Base-by-base conservation (phyloP, 2,113 vertebrate species). In the Vicugna pacos region DNA sequence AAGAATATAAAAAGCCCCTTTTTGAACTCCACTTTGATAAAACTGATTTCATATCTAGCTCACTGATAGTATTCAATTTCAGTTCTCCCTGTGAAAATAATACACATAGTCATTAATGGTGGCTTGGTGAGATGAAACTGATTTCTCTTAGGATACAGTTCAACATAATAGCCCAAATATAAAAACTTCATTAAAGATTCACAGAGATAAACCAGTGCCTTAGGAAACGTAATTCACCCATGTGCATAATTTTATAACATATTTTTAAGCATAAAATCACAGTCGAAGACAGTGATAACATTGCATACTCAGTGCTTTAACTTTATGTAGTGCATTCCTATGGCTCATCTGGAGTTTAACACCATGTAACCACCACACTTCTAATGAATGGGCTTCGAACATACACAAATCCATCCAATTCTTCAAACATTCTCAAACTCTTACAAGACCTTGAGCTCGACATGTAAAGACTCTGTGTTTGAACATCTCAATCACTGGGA, bases 251-350 rank as follows among this genome's bases (percentile, higher is more conserved):
- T 97, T 62, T 82, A 91, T 76, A 94, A 97, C 94, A 94, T 80
- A 38, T 89, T 96, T 97, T 89, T 62, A 94, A 92, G 96, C 87
- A 95, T 56, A 70, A 97, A 97, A 64, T 83, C 91, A 96, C 5
- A 6, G 95, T 91, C 97, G 91, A 93, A 95, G 97, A 98, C 91
- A 96, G 85, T 97, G 81, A 96, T 75, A 46, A 94, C 80, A 94
- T 62, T 98, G 94, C 96, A 97, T 97, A 97, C 97, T 96, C 98
- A 98, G 98, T 98, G 97, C 98, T 96, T 32, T 97, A 90, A 90
- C 95, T 97, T 98, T 96, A 96, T 70, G 95, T 97, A 98, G 97
- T 96, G 98, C 98, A 96, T 98, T 98, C 96, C 95, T 98, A 73
- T 75, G 97, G 96, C 98, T 91, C 94, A 96, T 35, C n/a, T 84